These are phyloP conservation scores for Sarcophilus harrisii DNA, from an alignment of 2,797 vertebrate genomes.

Conservation along the genomic window DNA sequence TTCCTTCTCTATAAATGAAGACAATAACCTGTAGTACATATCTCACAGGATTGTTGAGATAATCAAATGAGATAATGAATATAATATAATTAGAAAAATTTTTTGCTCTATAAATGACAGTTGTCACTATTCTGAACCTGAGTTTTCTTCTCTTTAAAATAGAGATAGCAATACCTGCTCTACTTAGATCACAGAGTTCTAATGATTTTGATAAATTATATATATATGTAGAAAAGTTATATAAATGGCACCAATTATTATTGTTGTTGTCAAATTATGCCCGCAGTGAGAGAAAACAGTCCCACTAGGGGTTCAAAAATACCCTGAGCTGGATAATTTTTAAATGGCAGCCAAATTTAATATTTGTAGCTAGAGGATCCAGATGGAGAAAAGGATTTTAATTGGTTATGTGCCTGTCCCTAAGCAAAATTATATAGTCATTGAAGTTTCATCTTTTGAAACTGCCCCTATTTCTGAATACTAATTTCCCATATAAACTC, in stretches of 20 bases:
- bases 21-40: neutral
- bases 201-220: neutral
- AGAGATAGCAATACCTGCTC: neutral
- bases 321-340: neutral
- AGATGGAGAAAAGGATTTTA: neutral
- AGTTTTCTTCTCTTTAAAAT: neutral
- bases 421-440: neutral
- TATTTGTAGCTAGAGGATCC: neutral
- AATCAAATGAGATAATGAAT: neutral
- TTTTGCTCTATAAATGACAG: neutral
- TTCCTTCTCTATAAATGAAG: neutral
- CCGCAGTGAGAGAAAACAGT: neutral
- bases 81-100: neutral
- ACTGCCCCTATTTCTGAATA: neutral
- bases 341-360: neutral
- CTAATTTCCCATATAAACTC: neutral
- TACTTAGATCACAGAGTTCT: neutral
- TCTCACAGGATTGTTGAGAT: neutral
- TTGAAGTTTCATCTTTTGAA: neutral
- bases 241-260: neutral
- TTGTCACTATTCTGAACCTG: neutral
- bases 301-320: neutral
- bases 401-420: neutral
- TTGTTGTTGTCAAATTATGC: neutral
- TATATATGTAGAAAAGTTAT: neutral